Conservation (phyloP, 2,113 vertebrate genomes). For the Rhinolophus sinicus region DNA sequence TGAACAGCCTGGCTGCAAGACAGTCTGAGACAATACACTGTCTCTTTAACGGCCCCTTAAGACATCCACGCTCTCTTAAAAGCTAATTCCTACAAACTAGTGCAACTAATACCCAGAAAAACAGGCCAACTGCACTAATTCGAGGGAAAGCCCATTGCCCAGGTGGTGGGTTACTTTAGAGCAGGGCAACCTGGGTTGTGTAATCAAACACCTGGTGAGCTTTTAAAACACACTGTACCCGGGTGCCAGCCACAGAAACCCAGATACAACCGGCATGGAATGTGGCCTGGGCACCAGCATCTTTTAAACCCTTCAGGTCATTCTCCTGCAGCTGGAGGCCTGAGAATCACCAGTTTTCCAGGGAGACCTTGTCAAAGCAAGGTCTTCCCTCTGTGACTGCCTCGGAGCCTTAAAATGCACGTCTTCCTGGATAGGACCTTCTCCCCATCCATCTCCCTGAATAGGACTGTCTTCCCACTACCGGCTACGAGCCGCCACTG, state of each 20-base stretch:
- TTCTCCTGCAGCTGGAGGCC: not conserved
- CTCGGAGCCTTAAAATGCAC: not conserved
- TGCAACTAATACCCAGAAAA: not conserved
- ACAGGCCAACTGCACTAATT: not conserved
- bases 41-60: not conserved
- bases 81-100: not conserved
- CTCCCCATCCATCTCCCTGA: not conserved
- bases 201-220: not conserved
- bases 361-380: not conserved
- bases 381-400: not conserved
- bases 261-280: not conserved
- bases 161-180: not conserved
- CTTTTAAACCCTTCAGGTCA: not conserved
- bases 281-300: too few relatives aligned
- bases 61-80: not conserved
- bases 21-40: not conserved
- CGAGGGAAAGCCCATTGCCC: not conserved
- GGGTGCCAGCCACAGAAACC: not conserved
- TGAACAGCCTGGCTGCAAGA: not conserved
- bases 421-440: not conserved
- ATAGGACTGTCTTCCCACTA: not conserved
- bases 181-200: not conserved
- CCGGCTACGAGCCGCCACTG: not conserved
- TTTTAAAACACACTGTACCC: not conserved
- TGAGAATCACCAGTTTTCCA: not conserved